These are phyloP conservation scores for Isurus oxyrinchus DNA, from an alignment of 2,113 vertebrate species.

Conservation along the genomic window DNA sequence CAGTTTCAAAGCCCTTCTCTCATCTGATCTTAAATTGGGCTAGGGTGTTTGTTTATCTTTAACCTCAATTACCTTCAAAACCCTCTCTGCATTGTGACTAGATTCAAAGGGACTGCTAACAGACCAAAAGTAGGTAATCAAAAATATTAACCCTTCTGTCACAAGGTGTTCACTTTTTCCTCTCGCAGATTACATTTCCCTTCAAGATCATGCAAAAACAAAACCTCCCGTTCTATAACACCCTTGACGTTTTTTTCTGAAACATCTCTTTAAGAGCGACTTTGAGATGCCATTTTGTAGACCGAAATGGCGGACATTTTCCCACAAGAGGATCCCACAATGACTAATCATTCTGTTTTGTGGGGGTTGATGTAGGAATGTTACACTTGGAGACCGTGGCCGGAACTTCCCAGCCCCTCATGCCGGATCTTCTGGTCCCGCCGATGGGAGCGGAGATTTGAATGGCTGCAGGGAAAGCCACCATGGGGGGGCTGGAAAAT, in stretches of 20 bases:
- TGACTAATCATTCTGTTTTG: background rate
- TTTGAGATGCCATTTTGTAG: background rate
- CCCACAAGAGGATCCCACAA: background rate
- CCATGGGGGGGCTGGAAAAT: too few relatives aligned
- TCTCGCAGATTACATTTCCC: too few relatives aligned
- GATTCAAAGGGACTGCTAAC: background rate
- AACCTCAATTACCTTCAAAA: background rate
- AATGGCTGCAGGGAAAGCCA: too few relatives aligned
- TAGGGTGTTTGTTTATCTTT: background rate
- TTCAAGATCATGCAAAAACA: background rate
- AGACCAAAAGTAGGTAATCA: background rate
- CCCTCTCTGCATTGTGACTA: background rate
- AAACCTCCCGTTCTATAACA: background rate
- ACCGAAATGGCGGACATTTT: background rate
- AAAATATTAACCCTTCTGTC: background rate
- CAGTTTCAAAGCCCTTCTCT: background rate
- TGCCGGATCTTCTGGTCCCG: too few relatives aligned
- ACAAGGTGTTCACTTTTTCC: background rate
- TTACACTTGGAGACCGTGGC: background rate
- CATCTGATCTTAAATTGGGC: background rate
- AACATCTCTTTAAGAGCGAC: background rate
- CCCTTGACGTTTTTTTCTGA: background rate
- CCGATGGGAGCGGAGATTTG: too few relatives aligned
- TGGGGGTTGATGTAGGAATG: background rate
- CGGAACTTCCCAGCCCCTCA: too few relatives aligned